Evolutionary conservation across 2,888 invertebrate species (phyloP), one percentile per base, ranked within the genome.

Genomic region (Oegoconia quadripuncta): DNA sequence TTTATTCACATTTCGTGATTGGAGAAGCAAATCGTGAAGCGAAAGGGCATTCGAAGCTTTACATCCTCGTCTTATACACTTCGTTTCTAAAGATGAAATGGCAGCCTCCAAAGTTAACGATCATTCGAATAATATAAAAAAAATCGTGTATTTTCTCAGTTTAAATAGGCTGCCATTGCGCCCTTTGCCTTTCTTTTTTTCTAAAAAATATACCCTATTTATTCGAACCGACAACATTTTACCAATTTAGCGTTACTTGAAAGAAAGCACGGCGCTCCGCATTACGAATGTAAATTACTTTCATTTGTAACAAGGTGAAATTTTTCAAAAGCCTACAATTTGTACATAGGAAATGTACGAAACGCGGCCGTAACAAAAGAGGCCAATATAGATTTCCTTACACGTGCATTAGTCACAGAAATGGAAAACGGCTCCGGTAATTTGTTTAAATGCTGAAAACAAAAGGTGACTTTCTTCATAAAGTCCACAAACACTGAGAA

Each of bases 381-480:
- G 27, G 28, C 55, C 46, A 45, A 65, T 73, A 69, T 74, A 74
- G 62, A 69, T 64, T 72, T 69, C 64, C 62, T 60, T 65, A 76
- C 65, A 65, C 64, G 60, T 59, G 52, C 69, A 79, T 84, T 83
- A 73, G 78, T 80, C 69, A 77, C 75, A 74, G 73, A 52, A 52
- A 64, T 63, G 64, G 69, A 74, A 76, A 77, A 74, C 68, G 53
- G n/a, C 61, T 58, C 47, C 64, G 62, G 60, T 56, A 61, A 77
- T 80, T 75, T 71, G 73, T 33, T 74, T 75, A 63, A 74, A 55
- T 54, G 50, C 69, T 59, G 71, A 67, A 77, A 79, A 84, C 84
- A 84, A 84, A 71, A 64, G 48, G 55, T 38, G 64, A 74, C 82
- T 83, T 83, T 84, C 82, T 70, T 77, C 64, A 75, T 78, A 70